Base-by-base conservation (phyloP, 2,797 vertebrate genomes). In the Pyrrhura leucotis region DNA sequence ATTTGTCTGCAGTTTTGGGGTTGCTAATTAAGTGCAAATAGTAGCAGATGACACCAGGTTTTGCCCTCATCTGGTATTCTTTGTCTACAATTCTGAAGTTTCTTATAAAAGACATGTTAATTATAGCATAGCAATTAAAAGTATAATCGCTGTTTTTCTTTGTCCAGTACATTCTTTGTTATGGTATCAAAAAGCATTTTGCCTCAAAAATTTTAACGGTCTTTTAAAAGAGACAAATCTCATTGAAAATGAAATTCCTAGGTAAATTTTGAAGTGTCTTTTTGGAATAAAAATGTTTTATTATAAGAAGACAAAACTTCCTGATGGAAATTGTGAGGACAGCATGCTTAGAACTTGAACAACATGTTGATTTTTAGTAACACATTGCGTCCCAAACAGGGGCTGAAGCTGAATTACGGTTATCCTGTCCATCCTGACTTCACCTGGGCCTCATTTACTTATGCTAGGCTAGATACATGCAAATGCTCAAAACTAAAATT, bases 71-170 rank as follows among this genome's bases (percentile, higher is more conserved):
- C 22, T 77, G 44, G 58, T 91, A 53, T 44, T 88, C 53, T 90
- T 91, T 89, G 40, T 82, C 35, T 72, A 11, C 44, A 78, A 3
- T 56, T 82, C 39, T 66, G 4, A 79, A 79, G 50, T 86, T 91
- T 81, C 58, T 81, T 94, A 54, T 56, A 79, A n/a, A 37, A 51
- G 54, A 67, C 1, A 1, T 23, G 16, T 90, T 96, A 93, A 94
- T 95, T 94, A 66, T 69, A 94, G 47, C 61, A 53, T 21, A 44
- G 22, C 89, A 93, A 93, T 95, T 93, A 84, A 81, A 95, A 94
- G 35, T 80, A 47, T 83, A 83, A 92, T 85, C 71, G 85, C 50
- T 88, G 13, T 47, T 89, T 95, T 93, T 74, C 47, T 85, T 93
- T 93, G 33, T 85, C 91, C 29, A 6, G 3, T 78, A 20, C 8